phyloP scores from a whole-genome alignment of 2,113 vertebrate genomes.

The Ammodytes dubius region DNA sequence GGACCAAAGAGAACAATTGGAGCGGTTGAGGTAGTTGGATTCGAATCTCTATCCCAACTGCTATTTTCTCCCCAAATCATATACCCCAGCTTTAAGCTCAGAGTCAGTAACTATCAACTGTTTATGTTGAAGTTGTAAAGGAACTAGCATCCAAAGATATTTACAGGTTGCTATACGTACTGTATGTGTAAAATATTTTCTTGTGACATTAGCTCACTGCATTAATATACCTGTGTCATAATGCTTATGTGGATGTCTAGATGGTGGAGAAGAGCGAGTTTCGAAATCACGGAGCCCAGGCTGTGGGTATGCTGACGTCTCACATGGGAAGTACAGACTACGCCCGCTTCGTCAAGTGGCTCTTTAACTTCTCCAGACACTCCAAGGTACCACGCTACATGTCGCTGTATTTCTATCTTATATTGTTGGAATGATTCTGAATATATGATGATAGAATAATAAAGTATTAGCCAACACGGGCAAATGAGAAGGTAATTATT shows the following conservation, averaged over 20 bases:
- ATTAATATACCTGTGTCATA: neutral
- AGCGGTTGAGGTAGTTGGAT: too few species aligned
- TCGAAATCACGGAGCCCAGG: conserved; percentile 87
- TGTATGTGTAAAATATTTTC: too few species aligned
- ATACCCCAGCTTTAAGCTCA: neutral
- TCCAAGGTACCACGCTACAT: conserved; percentile 82
- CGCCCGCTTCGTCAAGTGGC: conserved; percentile 90
- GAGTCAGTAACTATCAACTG: neutral
- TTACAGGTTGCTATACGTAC: neutral
- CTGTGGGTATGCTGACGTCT: conserved; percentile 86
- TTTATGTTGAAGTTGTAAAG: neutral
- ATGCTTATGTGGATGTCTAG: conserved; percentile 75
- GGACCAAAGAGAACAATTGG: too few species aligned
- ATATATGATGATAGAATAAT: neutral
- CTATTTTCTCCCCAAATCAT: too few species aligned
- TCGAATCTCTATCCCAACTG: too few species aligned
- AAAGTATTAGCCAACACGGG: too few species aligned
- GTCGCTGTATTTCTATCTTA: neutral
- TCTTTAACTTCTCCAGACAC: conserved; percentile 87
- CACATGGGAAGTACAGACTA: conserved; percentile 86
- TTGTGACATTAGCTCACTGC: neutral
- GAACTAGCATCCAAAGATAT: neutral
- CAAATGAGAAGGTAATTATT: too few species aligned
- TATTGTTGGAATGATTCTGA: neutral
- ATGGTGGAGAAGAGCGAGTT: conserved; percentile 93